These are phyloP conservation scores for Trididemnum clinides DNA, from an alignment of 23 tunicate genomes.

Conservation along the genomic window DNA sequence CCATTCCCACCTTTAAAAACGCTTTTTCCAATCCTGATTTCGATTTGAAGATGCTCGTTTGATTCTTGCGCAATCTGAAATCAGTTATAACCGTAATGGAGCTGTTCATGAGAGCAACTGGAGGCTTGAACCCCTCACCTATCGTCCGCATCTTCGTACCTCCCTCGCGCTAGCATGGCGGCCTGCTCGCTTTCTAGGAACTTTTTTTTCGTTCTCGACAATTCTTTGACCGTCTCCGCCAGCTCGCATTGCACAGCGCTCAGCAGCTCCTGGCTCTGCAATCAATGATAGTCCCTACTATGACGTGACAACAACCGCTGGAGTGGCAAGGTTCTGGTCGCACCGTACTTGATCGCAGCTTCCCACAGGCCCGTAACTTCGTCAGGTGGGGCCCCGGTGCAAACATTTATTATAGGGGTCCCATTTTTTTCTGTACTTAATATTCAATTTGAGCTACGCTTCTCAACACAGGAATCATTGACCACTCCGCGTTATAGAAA, in stretches of 20 bases:
- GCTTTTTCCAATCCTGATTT: slow-evolving; percentile 83
- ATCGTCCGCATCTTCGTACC: slow-evolving; percentile 67
- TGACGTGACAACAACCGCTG: too few relatives aligned
- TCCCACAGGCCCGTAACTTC: too few relatives aligned
- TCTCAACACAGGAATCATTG: too few relatives aligned
- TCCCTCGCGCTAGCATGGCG: slow-evolving; percentile 52
- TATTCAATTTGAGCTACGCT: too few relatives aligned
- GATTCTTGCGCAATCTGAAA: slow-evolving; percentile 65
- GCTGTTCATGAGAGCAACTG: background rate
- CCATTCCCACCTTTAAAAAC: slow-evolving; percentile 67
- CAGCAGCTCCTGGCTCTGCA: slow-evolving; percentile 80
- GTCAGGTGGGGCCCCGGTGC: too few relatives aligned
- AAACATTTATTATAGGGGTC: too few relatives aligned
- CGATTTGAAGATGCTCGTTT: slow-evolving; percentile 73
- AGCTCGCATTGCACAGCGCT: slow-evolving; percentile 74
- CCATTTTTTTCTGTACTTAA: too few relatives aligned
- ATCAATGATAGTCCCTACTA: too few relatives aligned
- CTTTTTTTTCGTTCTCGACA: slow-evolving; percentile 76
- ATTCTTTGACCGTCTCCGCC: slow-evolving; percentile 73
- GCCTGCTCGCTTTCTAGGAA: slow-evolving; percentile 72
- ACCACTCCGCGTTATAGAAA: too few relatives aligned
- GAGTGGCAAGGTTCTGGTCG: too few relatives aligned
- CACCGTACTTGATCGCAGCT: too few relatives aligned
- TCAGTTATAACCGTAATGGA: background rate
- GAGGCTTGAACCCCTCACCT: slow-evolving; percentile 31